Evolutionary conservation across 2,113 vertebrate species (phyloP).

Genomic region (Heterochromis multidens): DNA sequence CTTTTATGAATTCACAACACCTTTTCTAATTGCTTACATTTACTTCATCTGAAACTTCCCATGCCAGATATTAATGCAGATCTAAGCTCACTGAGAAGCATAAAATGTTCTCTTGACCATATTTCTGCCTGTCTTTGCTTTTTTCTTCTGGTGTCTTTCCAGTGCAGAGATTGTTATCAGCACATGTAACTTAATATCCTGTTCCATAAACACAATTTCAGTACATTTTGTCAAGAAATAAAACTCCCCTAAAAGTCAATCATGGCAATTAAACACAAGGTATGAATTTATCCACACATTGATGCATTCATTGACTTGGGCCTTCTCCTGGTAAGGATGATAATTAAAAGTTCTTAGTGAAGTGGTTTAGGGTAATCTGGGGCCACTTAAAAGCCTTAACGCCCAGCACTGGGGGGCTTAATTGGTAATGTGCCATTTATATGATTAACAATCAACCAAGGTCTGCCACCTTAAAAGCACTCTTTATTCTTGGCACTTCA

Average conservation of each 20-base stretch:
- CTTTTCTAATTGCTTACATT: constrained; percentile 11
- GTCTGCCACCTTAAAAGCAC: constrained; percentile 57
- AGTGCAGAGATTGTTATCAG: background rate
- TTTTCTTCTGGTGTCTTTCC: background rate
- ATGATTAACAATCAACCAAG: constrained; percentile 64
- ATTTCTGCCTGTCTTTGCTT: background rate
- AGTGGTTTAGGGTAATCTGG: constrained; percentile 54
- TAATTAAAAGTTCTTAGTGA: constrained; percentile 64
- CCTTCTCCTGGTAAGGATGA: constrained; percentile 28
- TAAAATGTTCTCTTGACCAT: background rate
- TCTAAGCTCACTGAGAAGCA: background rate
- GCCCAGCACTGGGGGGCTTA: constrained; percentile 43
- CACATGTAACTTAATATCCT: background rate
- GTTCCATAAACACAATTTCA: background rate
- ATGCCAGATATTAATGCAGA: background rate
- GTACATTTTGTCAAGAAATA: background rate
- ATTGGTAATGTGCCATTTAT: constrained; percentile 63
- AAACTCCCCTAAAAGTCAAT: constrained; percentile 10
- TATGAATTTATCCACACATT: constrained; percentile 55
- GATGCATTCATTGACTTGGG: constrained; percentile 46
- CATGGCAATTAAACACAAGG: constrained; percentile 36
- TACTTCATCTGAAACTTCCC: background rate
- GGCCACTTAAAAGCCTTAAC: constrained; percentile 62
- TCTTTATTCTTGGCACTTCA: constrained; percentile 58
- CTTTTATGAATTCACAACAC: constrained; percentile 22